Evolutionary conservation across 35 echinoderm and acorn worm genomes (phyloP).

Genomic region (Apostichopus japonicus): DNA sequence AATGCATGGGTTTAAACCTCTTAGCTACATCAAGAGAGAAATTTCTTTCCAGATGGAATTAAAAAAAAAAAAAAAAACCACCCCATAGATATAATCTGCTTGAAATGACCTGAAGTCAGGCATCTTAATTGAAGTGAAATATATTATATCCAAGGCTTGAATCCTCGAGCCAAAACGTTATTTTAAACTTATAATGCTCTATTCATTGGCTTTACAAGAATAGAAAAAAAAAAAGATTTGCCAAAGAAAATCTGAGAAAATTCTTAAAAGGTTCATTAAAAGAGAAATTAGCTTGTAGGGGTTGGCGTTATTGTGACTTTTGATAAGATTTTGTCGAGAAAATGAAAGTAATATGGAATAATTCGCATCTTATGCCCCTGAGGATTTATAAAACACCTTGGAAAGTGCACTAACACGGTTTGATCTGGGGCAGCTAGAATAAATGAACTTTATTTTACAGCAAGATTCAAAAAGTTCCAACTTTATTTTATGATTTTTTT

Average conservation of each 20-base stretch:
- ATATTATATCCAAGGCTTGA: constrained; percentile 12
- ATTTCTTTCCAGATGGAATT: constrained; percentile 1
- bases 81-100: constrained; percentile 26
- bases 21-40: constrained; percentile 30
- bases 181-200: neutral
- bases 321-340: constrained; percentile 28
- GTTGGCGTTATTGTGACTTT: constrained; percentile 8
- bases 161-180: constrained; percentile 24
- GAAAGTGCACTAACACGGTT: constrained; percentile 45
- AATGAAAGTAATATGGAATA: constrained; percentile 39
- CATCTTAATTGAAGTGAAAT: constrained; percentile 38
- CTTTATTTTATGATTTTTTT: neutral
- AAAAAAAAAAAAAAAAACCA: constrained; percentile 17
- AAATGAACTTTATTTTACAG: neutral
- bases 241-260: constrained; percentile 1
- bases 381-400: neutral
- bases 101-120: constrained; percentile 14
- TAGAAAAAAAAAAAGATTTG: neutral
- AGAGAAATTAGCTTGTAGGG: constrained; percentile 45
- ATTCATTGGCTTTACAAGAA: constrained; percentile 6
- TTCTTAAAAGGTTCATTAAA: constrained; percentile 50
- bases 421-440: constrained; percentile 30
- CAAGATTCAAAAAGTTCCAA: neutral
- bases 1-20: constrained; percentile 1
- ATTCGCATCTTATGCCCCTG: constrained; percentile 2